Conservation (phyloP, 2,888 invertebrate genomes). For the Agrotis segetum region DNA sequence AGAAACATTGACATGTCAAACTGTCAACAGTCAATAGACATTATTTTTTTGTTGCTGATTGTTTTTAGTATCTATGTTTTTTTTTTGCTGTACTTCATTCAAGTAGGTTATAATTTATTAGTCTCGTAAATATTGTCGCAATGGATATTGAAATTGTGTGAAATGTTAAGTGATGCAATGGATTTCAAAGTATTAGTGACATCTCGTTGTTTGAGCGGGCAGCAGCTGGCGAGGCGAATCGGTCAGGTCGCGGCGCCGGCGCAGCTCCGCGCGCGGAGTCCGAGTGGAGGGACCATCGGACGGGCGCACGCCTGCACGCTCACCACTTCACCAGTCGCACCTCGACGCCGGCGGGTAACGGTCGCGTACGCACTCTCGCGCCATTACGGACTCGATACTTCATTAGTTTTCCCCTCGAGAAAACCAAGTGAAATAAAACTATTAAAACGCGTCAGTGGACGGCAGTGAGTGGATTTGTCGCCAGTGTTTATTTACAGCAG, state of each 20-base stretch:
- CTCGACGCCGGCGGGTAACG: constrained; percentile 57
- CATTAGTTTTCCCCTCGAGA: constrained; percentile 85
- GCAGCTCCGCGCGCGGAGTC: constrained; percentile 62
- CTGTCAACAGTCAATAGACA: background rate
- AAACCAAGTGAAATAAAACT: constrained; percentile 86
- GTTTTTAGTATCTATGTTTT: background rate
- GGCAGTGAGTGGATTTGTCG: constrained; percentile 78
- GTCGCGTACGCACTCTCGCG: constrained; percentile 31
- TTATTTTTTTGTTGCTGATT: constrained; percentile 10
- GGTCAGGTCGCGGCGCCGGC: constrained; percentile 76
- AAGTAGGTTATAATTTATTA: constrained; percentile 32
- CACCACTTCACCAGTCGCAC: constrained; percentile 70
- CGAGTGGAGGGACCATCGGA: constrained; percentile 74
- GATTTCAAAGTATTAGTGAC: constrained; percentile 64
- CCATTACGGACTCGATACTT: constrained; percentile 72
- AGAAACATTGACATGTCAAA: background rate
- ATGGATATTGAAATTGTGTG: constrained; percentile 32
- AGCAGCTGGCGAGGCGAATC: constrained; percentile 74
- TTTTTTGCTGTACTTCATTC: background rate
- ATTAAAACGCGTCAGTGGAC: constrained; percentile 68
- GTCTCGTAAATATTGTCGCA: background rate
- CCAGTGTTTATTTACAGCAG: constrained; percentile 64
- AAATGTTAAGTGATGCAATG: constrained; percentile 61
- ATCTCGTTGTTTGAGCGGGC: constrained; percentile 64
- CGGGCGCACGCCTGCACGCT: constrained; percentile 27